These are phyloP conservation scores for Colius striatus DNA, from an alignment of 2,113 vertebrate genomes.

Conservation along the genomic window DNA sequence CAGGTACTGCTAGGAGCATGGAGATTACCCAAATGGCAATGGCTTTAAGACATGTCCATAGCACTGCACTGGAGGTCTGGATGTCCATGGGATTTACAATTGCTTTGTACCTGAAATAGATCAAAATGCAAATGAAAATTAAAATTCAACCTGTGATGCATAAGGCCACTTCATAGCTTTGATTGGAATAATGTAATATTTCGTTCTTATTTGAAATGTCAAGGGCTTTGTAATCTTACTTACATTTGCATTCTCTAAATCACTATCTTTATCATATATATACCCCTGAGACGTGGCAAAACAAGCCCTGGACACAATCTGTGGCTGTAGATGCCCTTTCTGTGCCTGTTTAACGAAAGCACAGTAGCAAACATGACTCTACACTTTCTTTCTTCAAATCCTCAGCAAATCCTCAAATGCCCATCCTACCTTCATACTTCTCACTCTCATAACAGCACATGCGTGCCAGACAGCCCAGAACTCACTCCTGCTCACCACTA, in stretches of 20 bases:
- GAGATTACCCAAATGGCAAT: slow-evolving; percentile 90
- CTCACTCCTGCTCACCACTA: not conserved
- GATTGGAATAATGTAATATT: not conserved
- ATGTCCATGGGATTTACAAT: slow-evolving; percentile 98
- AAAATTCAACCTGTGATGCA: not conserved
- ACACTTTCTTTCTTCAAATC: not conserved
- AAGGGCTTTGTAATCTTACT: not conserved
- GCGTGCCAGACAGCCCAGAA: not conserved
- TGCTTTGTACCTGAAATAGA: slow-evolving; percentile 88
- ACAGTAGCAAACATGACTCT: not conserved
- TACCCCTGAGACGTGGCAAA: not conserved
- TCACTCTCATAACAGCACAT: not conserved
- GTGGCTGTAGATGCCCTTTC: not conserved
- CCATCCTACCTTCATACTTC: not conserved
- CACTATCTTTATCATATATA: not conserved
- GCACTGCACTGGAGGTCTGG: slow-evolving; percentile 86
- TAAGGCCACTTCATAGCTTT: not conserved
- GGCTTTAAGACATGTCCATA: slow-evolving; percentile 89
- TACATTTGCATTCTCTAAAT: not conserved
- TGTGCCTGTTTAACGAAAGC: not conserved
- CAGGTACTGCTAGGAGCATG: slow-evolving; percentile 86
- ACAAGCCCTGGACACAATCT: not conserved
- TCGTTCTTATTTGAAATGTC: not conserved
- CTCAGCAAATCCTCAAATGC: not conserved
- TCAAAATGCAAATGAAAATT: not conserved